phyloP scores from a whole-genome alignment of 2,113 vertebrate genomes.

The Bothrops jararaca region DNA sequence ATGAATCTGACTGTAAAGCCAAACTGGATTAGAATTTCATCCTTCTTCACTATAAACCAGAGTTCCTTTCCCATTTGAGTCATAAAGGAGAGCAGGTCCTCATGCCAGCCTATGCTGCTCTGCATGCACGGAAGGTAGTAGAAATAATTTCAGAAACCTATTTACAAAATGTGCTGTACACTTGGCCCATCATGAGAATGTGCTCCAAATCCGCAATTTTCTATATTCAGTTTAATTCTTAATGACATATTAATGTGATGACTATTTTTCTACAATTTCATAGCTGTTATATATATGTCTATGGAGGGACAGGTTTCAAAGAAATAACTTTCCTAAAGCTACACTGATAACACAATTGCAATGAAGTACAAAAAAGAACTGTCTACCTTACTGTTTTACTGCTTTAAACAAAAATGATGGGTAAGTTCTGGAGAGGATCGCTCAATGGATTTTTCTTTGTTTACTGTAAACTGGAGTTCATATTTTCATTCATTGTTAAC shows the following conservation, averaged over 20 bases:
- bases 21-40: constrained; percentile 36
- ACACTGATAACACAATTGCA: background rate
- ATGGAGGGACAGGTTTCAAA: background rate
- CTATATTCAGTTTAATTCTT: background rate
- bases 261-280: background rate
- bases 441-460: background rate
- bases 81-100: background rate
- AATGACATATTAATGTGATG: background rate
- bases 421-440: background rate
- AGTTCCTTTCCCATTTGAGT: background rate
- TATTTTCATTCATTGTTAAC: background rate
- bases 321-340: background rate
- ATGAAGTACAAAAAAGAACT: background rate
- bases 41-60: constrained; percentile 27
- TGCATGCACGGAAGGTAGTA: background rate
- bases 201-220: background rate
- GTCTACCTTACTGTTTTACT: background rate
- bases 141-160: background rate
- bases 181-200: background rate
- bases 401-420: background rate
- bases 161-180: background rate
- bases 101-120: background rate
- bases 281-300: background rate
- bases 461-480: background rate
- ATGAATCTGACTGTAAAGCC: constrained; percentile 30